phyloP scores from a whole-genome alignment of 2,888 invertebrate genomes.

The Drosophila nr. perissopoda region DNA sequence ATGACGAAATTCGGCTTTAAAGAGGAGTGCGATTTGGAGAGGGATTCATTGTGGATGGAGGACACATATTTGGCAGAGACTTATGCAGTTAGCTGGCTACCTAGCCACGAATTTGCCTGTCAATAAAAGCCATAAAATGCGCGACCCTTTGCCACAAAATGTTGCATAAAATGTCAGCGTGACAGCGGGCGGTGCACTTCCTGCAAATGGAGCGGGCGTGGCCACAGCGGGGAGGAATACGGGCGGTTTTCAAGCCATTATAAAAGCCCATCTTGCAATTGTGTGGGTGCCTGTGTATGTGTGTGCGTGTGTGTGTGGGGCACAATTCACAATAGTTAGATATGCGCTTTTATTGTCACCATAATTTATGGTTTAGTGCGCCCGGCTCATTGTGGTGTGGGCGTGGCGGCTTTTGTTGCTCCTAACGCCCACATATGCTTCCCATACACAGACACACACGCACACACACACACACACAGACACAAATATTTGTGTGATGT shows the following conservation, averaged over 20 bases:
- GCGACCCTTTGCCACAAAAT: constrained; percentile 51
- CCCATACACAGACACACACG: background rate
- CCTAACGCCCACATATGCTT: constrained; percentile 29
- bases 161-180: constrained; percentile 63
- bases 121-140: constrained; percentile 54
- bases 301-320: constrained; percentile 15
- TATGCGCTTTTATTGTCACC: constrained; percentile 67
- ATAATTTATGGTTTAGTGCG: constrained; percentile 69
- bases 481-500: constrained; percentile 34
- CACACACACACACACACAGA: background rate
- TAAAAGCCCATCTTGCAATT: constrained; percentile 47
- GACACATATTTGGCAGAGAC: background rate
- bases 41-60: background rate
- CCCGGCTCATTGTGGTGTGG: constrained; percentile 45
- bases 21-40: background rate
- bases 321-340: constrained; percentile 64
- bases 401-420: constrained; percentile 26
- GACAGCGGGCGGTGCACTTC: constrained; percentile 33
- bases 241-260: constrained; percentile 27
- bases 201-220: constrained; percentile 50
- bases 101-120: constrained; percentile 35
- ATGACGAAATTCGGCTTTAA: background rate
- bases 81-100: constrained; percentile 6
- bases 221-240: constrained; percentile 25
- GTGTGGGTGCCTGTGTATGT: constrained; percentile 14